A percentile compares a stretch with the other conserved stretches of the same genome.
These are phyloP conservation scores for Leptura quadrifasciata DNA, from an alignment of 2,888 invertebrate genomes.

Conservation along the genomic window DNA sequence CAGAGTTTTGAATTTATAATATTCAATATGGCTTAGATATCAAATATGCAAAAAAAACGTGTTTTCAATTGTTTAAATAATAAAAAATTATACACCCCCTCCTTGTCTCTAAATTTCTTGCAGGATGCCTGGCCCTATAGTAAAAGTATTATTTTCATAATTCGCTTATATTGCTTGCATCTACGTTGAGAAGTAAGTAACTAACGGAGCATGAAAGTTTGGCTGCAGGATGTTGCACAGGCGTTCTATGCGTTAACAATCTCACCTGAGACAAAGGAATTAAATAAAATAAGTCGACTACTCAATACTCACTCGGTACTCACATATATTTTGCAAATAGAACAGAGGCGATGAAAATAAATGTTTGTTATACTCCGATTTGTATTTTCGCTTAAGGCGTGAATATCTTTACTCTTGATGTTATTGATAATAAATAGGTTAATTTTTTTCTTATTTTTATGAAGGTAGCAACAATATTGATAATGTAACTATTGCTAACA, in stretches of 20 bases:
- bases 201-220: conserved; percentile 1
- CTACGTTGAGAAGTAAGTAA: neutral
- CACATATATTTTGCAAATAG: conserved; percentile 4
- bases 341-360: conserved; percentile 21
- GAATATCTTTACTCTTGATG: conserved; percentile 22
- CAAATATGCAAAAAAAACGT: too few relatives aligned
- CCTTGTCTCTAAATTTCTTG: too few relatives aligned
- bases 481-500: neutral
- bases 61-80: too few relatives aligned
- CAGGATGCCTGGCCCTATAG: too few relatives aligned
- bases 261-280: conserved; percentile 17
- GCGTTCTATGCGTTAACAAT: neutral
- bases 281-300: neutral
- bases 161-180: neutral
- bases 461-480: neutral
- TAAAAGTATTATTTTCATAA: too few relatives aligned
- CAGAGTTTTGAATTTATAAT: too few relatives aligned
- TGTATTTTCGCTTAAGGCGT: conserved; percentile 21
- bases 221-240: neutral
- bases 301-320: conserved; percentile 9
- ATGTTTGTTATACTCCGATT: conserved; percentile 15
- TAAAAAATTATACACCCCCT: too few relatives aligned
- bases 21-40: too few relatives aligned
- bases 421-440: conserved; percentile 25
- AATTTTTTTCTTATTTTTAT: neutral